Evolutionary conservation across 2,113 vertebrate genomes (phyloP), one percentile per base, ranked within the genome.

Genomic region (Cromileptes altivelis): DNA sequence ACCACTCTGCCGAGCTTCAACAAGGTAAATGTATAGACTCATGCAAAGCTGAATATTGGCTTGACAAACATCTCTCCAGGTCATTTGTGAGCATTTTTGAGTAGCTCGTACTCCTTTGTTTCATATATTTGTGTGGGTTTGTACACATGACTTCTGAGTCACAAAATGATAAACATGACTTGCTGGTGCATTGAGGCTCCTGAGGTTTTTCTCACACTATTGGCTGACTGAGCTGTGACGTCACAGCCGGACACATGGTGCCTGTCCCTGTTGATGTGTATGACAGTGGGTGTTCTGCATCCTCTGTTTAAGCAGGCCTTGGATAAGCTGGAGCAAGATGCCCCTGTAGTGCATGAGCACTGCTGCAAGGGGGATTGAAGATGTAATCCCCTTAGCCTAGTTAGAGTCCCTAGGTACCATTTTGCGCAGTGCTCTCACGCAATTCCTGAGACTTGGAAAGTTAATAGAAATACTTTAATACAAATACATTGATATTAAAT

Each of bases 311-410:
- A 89, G 80, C 67, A 78, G 70, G 49, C 61, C 74, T 37, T 4
- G 62, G 88, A 90, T 94, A 89, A 90, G 70, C 85, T 75, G 37
- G 55, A 77, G 70, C 74, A 88, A 85, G 81, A 85, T 80, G 70
- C 65, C 45, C 55, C 62, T 78, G 72, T 85, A 78, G 76, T 69
- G 53, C 72, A 63, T 55, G 80, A 71, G 82, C 3, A 53, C 75
- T 84, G 62, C 64, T 82, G 62, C 60, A 67, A 56, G 75, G 77
- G 79, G 88, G 90, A 90, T 92, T 91, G 81, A 71, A 67, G 74
- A 52, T 79, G 25, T 95, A 95, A 96, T 96, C 95, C 73, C 80
- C 86, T 95, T 94, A 95, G 80, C 87, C 88, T 82, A 87, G 88
- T 93, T 92, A 80, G 60, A 70, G 64, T 83, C 30, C 53, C 42